Evolutionary conservation across 2,797 vertebrate genomes (phyloP).

Genomic region (Propithecus deckenii): DNA sequence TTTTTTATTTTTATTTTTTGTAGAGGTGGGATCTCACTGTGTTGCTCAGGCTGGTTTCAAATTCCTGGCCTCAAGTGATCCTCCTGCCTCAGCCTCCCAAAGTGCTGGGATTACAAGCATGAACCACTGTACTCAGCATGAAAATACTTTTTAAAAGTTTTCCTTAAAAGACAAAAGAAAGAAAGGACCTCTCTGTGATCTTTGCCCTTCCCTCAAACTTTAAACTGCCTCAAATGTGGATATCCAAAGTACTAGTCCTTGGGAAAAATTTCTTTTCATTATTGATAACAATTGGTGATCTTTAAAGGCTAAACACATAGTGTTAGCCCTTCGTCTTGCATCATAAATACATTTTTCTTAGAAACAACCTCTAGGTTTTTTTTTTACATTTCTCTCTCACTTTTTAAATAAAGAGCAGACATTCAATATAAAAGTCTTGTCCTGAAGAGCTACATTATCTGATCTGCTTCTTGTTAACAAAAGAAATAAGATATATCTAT

Average conservation of each 20-base stretch:
- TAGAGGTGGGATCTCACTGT: neutral
- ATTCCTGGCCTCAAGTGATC: neutral
- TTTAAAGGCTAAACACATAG: constrained; percentile 29
- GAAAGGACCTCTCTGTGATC: constrained; percentile 29
- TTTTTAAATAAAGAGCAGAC: constrained; percentile 50
- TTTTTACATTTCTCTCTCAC: neutral
- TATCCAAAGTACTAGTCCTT: constrained; percentile 15
- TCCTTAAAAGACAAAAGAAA: constrained; percentile 57
- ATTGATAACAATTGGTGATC: constrained; percentile 37
- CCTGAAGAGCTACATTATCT: neutral
- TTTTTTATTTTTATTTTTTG: neutral
- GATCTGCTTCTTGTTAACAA: constrained; percentile 37
- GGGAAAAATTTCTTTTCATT: constrained; percentile 35
- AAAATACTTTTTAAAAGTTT: constrained; percentile 47
- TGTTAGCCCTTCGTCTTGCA: constrained; percentile 8
- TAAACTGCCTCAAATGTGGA: constrained; percentile 9
- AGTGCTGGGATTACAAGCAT: neutral
- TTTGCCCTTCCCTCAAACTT: constrained; percentile 41
- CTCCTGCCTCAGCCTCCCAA: neutral
- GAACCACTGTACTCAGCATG: neutral
- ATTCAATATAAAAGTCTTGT: constrained; percentile 6
- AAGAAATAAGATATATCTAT: neutral
- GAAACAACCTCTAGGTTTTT: constrained; percentile 10
- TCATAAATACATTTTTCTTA: constrained; percentile 52
- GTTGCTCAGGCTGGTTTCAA: neutral